Percentiles rank a stretch among this genome's conserved stretches.
Evolutionary conservation across 1,140 invertebrate genomes (phyloP).

Genomic region (Drosophila lowei): DNA sequence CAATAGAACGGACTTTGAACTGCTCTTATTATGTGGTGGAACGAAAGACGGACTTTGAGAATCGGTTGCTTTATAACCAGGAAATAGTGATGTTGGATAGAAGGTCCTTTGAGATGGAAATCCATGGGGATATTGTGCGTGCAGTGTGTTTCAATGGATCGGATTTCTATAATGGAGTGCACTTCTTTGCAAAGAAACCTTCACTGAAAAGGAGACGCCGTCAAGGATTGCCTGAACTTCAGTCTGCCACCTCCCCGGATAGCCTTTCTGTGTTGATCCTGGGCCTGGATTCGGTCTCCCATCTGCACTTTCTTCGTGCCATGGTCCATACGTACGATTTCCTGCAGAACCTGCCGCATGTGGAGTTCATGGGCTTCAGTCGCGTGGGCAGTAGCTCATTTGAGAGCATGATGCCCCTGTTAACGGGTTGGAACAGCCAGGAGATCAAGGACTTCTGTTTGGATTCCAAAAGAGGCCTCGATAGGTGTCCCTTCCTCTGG

Average conservation of each 20-base stretch:
- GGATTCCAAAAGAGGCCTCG: conserved; percentile 76
- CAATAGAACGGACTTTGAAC: neutral
- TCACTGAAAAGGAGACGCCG: neutral
- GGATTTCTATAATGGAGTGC: conserved; percentile 18
- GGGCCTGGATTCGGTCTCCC: conserved; percentile 38
- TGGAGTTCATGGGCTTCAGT: conserved; percentile 41
- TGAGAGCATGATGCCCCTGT: conserved; percentile 89
- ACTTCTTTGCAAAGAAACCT: conserved; percentile 17
- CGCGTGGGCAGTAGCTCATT: conserved; percentile 82
- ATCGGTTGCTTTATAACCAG: conserved; percentile 12
- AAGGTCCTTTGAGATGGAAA: conserved; percentile 8
- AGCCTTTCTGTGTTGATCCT: conserved; percentile 41
- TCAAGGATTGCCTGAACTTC: neutral
- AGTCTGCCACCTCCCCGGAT: neutral
- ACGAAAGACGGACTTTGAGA: conserved; percentile 20
- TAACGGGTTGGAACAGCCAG: conserved; percentile 86
- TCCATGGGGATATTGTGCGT: conserved; percentile 23
- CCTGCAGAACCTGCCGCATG: conserved; percentile 29
- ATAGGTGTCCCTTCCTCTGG: conserved; percentile 90
- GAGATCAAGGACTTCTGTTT: conserved; percentile 83
- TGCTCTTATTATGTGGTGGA: conserved; percentile 24
- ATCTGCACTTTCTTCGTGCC: conserved; percentile 73
- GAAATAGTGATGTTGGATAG: neutral
- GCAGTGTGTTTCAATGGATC: conserved; percentile 9
- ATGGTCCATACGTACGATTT: conserved; percentile 42